phyloP scores from a whole-genome alignment of 2,797 vertebrate species.

The Eulemur mongoz region DNA sequence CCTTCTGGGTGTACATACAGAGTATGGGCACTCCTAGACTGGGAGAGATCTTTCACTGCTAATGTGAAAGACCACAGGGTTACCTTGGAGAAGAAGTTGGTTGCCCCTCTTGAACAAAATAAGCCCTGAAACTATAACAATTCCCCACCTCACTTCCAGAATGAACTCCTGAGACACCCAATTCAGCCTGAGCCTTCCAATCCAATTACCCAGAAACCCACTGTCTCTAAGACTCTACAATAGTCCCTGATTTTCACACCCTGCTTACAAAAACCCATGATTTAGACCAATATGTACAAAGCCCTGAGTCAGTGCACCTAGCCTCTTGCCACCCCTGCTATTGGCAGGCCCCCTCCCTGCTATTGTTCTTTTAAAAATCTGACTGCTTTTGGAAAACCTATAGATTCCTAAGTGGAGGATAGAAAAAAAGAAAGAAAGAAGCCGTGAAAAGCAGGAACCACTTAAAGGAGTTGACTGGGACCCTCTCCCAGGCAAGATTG shows the following conservation, averaged over 20 bases:
- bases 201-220: not conserved
- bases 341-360: not conserved
- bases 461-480: not conserved
- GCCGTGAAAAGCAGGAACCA: slow-evolving; percentile 45
- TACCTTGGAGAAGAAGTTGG: not conserved
- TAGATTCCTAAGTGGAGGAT: not conserved
- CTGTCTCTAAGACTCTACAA: not conserved
- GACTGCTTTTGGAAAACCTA: not conserved
- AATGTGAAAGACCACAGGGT: not conserved
- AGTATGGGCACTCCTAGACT: not conserved
- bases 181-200: not conserved
- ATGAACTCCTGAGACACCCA: not conserved
- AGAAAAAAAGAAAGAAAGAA: slow-evolving; percentile 37
- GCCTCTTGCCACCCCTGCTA: not conserved
- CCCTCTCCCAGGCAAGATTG: not conserved
- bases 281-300: not conserved
- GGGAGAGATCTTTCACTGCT: not conserved
- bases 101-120: not conserved
- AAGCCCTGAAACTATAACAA: not conserved
- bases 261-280: not conserved
- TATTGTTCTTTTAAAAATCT: not conserved
- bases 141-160: not conserved
- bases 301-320: not conserved
- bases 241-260: not conserved
- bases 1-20: not conserved